A percentile compares a stretch with the other conserved stretches of the same genome.
Evolutionary conservation across 2,113 vertebrate genomes (phyloP).

Genomic region (Otus sunia): DNA sequence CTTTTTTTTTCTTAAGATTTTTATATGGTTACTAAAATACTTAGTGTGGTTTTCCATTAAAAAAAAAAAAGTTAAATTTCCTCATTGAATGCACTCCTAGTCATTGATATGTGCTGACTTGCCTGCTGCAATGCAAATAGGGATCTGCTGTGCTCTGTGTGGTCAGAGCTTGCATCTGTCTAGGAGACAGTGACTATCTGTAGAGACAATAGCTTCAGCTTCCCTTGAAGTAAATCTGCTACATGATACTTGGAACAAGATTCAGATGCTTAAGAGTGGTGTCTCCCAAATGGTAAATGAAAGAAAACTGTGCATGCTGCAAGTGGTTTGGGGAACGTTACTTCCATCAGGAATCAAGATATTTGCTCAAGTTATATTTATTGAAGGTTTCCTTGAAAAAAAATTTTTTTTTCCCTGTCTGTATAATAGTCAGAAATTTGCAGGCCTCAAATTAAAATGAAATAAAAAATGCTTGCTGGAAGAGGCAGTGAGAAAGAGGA

Average conservation of each 20-base stretch:
- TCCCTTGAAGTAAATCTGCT: not conserved
- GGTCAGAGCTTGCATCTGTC: not conserved
- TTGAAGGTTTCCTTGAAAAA: not conserved
- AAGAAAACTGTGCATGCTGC: fast-evolving
- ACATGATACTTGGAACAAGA: not conserved
- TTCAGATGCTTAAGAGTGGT: not conserved
- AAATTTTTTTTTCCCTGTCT: too few relatives aligned
- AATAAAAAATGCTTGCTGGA: not conserved
- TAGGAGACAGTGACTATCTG: not conserved
- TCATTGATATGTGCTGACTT: not conserved
- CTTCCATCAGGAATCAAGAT: not conserved
- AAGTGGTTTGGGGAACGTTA: not conserved
- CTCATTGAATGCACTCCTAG: not conserved
- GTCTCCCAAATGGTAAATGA: not conserved
- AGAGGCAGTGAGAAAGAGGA: not conserved
- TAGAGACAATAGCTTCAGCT: not conserved
- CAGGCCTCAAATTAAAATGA: not conserved
- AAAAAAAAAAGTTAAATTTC: not conserved
- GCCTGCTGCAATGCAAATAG: not conserved
- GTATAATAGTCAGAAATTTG: not conserved
- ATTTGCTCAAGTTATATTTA: not conserved
- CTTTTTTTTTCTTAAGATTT: not conserved
- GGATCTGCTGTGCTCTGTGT: not conserved
- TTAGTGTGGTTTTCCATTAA: not conserved
- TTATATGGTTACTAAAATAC: not conserved